A percentile compares a stretch with the other conserved stretches of the same genome.
phyloP scores from a whole-genome alignment of 2,113 vertebrate genomes.

The Apeltes quadracus region DNA sequence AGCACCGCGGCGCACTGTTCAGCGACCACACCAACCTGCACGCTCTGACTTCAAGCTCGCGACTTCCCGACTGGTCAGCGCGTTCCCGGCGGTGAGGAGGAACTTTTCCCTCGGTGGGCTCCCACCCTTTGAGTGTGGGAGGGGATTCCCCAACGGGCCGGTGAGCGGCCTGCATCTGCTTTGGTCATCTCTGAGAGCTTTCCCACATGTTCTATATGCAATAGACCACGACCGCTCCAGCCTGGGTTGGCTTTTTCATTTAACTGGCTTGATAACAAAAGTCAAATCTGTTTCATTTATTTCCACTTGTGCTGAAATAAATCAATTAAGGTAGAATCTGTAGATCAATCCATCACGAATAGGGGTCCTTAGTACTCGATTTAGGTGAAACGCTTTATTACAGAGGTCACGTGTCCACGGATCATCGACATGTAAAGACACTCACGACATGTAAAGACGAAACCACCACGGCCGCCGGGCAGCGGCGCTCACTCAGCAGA shows the following conservation, averaged over 20 bases:
- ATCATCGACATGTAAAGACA: slow-evolving; percentile 64
- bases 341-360: too few species aligned
- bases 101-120: slow-evolving; percentile 41
- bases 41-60: not conserved
- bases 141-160: slow-evolving; percentile 59
- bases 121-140: slow-evolving; percentile 49
- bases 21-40: slow-evolving; percentile 18
- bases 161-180: slow-evolving; percentile 57
- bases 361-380: too few species aligned
- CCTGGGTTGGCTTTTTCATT: slow-evolving; percentile 51
- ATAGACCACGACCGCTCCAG: slow-evolving; percentile 42
- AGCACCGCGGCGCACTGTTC: not conserved
- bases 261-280: slow-evolving; percentile 25
- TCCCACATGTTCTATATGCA: slow-evolving; percentile 63
- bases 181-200: slow-evolving; percentile 63
- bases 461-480: slow-evolving; percentile 33
- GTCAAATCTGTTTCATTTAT: too few species aligned
- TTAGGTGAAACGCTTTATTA: too few species aligned
- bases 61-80: slow-evolving; percentile 17
- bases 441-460: slow-evolving; percentile 62
- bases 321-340: not conserved
- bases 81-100: slow-evolving; percentile 29
- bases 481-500: slow-evolving; percentile 50
- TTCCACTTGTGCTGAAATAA: not conserved
- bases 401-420: slow-evolving; percentile 43